Base-by-base conservation (phyloP, 2,888 invertebrate species). In the Margaritifera margaritifera region DNA sequence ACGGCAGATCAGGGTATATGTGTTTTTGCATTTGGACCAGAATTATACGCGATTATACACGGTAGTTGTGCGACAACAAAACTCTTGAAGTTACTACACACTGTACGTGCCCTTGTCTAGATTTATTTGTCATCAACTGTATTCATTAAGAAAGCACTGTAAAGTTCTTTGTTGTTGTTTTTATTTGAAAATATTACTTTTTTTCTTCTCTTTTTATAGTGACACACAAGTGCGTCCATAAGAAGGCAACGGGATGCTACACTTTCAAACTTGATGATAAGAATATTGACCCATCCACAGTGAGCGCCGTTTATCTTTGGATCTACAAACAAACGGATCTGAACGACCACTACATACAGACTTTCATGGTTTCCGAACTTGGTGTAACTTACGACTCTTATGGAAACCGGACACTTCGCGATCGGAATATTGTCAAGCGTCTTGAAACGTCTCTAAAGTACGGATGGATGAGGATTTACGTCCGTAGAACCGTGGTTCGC, bases 381-480 rank as follows among this genome's bases (percentile, higher is more conserved):
- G 71, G 69, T 11, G 59, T 64, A 66, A 62, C 72, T 24, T 55
- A 70, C 42, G 56, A 57, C 25, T 62, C 69, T 31, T 61, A 71
- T 42, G 71, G 74, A 18, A 65, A 74, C 22, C 59, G 59, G 1
- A 67, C 74, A 27, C 70, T 78, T 0, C 66, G 78, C 4, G 70
- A 70, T 22, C 68, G 75, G 31, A 82, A 82, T 64, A 75, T 81
- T 42, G 81, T 81, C 4, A 79, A 80, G 51, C 57, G 82, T 27
- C 55, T 77, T 6, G 82, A 84, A 25, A 84, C 83, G 18, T 74
- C 71, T 24, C 70, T 82, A 4, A 78, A 81, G 67, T 77, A 80
- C 51, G 84, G 84, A 15, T 85, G 84, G 84, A 68, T 85, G 75
- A 77, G 80, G 63, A 80, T 85, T 65, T 78, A 81, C 55, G 72